These are phyloP conservation scores for Nezara viridula DNA, from an alignment of 2,888 invertebrate species.

Conservation along the genomic window DNA sequence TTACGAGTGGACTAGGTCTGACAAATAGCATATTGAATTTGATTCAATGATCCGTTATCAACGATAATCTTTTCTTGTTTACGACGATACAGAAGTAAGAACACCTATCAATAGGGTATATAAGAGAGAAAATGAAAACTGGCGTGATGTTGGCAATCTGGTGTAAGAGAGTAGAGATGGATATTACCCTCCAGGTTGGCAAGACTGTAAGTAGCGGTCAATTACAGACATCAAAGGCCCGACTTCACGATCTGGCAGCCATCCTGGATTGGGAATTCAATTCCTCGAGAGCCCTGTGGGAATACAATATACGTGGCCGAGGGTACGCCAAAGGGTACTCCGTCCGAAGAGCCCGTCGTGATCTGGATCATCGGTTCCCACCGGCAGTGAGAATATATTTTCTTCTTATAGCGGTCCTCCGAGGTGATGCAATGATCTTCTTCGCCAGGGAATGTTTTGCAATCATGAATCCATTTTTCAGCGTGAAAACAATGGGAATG, in stretches of 20 bases:
- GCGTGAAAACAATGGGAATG: background rate
- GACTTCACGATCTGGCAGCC: constrained; percentile 22
- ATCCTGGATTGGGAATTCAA: background rate
- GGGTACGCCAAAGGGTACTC: constrained; percentile 59
- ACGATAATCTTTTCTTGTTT: no score
- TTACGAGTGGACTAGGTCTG: no score
- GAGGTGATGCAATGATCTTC: background rate
- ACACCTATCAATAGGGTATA: background rate
- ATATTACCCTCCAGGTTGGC: background rate
- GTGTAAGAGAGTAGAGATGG: background rate
- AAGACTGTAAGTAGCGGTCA: constrained; percentile 28
- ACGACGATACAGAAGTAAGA: background rate
- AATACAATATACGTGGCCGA: background rate
- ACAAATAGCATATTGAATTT: no score
- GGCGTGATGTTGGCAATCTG: background rate
- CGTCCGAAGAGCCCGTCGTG: background rate
- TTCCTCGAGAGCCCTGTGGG: background rate
- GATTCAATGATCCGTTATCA: no score
- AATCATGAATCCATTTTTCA: constrained; percentile 9
- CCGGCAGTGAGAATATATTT: background rate
- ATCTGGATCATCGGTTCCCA: constrained; percentile 21
- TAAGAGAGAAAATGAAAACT: background rate
- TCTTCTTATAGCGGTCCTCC: background rate
- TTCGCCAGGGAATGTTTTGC: background rate
- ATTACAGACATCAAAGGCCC: constrained; percentile 21